phyloP scores from a whole-genome alignment of 2,888 invertebrate genomes.

The Melanchra persicariae region DNA sequence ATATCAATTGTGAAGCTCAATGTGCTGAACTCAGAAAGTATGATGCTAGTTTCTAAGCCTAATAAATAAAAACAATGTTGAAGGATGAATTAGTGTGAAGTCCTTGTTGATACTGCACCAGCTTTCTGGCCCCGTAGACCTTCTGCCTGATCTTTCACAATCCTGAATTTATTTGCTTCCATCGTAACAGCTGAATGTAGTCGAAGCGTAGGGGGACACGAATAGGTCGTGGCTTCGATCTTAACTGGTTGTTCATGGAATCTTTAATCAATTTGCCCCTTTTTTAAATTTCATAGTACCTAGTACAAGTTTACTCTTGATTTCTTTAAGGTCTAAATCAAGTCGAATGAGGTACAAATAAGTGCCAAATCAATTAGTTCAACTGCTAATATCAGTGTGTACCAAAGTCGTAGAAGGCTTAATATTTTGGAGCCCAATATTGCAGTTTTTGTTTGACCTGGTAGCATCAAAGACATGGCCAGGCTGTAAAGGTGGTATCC shows the following conservation, averaged over 20 bases:
- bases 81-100: slow-evolving; percentile 25
- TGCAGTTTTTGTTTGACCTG: neutral
- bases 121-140: slow-evolving; percentile 3
- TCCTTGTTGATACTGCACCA: slow-evolving; percentile 52
- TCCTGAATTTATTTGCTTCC: neutral
- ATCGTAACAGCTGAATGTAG: neutral
- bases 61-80: slow-evolving; percentile 25
- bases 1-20: neutral
- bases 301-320: too few species aligned
- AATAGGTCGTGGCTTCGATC: neutral
- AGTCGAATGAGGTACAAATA: neutral
- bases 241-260: neutral
- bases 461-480: neutral
- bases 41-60: neutral
- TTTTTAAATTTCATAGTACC: too few species aligned
- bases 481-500: neutral
- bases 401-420: too few species aligned
- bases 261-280: too few species aligned
- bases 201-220: too few species aligned
- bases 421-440: neutral
- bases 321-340: neutral
- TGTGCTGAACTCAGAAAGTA: slow-evolving; percentile 28
- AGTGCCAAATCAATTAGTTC: neutral
- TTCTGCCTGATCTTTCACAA: neutral
- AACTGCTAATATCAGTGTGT: too few species aligned